A percentile compares a stretch with the other conserved stretches of the same genome.
Evolutionary conservation across 2,113 vertebrate genomes (phyloP).

Genomic region (Lophius piscatorius): DNA sequence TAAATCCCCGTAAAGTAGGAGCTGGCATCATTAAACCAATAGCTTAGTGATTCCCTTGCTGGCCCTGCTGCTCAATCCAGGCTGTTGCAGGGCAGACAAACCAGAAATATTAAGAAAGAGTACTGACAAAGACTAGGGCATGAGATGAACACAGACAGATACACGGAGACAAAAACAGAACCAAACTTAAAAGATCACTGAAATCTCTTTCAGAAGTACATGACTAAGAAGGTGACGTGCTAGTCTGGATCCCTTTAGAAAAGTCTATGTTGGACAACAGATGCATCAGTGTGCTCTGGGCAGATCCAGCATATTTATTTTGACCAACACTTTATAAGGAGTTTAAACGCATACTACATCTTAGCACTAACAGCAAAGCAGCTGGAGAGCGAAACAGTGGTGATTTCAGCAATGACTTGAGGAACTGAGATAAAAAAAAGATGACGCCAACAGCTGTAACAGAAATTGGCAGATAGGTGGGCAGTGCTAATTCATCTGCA

Average conservation of each 20-base stretch:
- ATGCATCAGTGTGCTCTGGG: constrained; percentile 36
- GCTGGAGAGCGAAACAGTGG: constrained; percentile 19
- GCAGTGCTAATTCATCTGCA: constrained; percentile 60
- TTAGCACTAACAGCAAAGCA: no score
- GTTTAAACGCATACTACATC: constrained; percentile 29
- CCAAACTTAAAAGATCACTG: no score
- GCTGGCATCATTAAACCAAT: constrained; percentile 76
- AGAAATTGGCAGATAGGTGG: constrained; percentile 44
- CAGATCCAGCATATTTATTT: not conserved
- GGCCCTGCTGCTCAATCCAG: constrained; percentile 46
- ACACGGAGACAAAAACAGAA: no score
- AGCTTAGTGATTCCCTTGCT: constrained; percentile 74
- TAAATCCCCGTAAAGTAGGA: constrained; percentile 73
- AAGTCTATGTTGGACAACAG: constrained; percentile 6
- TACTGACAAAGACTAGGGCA: constrained; percentile 45
- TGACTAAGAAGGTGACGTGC: constrained; percentile 10
- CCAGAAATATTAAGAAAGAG: constrained; percentile 57
- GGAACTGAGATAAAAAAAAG: constrained; percentile 16
- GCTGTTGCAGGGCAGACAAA: constrained; percentile 70
- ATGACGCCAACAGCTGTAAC: constrained; percentile 26
- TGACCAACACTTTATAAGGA: no score
- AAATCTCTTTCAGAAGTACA: constrained; percentile 21
- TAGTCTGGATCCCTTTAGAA: constrained; percentile 21
- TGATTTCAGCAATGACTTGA: not conserved
- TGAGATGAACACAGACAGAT: constrained; percentile 35